Percentiles rank a stretch among this genome's conserved stretches.
These are phyloP conservation scores for Pseudomyrmex flavicornis DNA, from an alignment of 1,140 invertebrate species.

Conservation along the genomic window DNA sequence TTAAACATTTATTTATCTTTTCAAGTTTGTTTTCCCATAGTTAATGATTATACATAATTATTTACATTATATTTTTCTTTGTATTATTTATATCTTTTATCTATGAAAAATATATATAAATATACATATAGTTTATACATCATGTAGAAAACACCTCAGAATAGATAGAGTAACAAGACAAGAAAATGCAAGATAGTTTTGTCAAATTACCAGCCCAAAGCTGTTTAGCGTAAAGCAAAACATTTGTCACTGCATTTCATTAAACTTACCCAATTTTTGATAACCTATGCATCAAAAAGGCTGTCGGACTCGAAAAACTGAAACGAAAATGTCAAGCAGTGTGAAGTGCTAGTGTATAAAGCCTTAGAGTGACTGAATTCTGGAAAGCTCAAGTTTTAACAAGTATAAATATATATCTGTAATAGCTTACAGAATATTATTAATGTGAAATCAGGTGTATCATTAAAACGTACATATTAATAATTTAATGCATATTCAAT, in stretches of 20 bases:
- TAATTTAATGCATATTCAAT: neutral
- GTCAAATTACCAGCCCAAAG: slow-evolving; percentile 80
- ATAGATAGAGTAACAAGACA: slow-evolving; percentile 1
- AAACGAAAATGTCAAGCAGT: slow-evolving; percentile 87
- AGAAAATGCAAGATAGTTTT: slow-evolving; percentile 13
- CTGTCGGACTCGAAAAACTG: slow-evolving; percentile 88
- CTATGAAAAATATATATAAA: neutral
- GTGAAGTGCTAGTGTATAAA: slow-evolving; percentile 81
- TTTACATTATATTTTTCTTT: neutral
- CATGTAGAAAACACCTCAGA: slow-evolving; percentile 2
- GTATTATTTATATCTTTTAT: too few relatives aligned
- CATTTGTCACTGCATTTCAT: slow-evolving; percentile 74
- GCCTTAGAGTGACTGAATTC: slow-evolving; percentile 73
- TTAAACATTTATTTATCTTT: slow-evolving; percentile 40
- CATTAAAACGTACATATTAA: neutral
- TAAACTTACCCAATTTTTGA: slow-evolving; percentile 91
- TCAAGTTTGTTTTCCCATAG: slow-evolving; percentile 44
- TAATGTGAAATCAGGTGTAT: slow-evolving; percentile 4
- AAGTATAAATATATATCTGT: neutral
- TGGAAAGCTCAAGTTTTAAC: slow-evolving; percentile 47
- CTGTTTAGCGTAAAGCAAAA: slow-evolving; percentile 78
- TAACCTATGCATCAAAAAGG: slow-evolving; percentile 90
- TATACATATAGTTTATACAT: slow-evolving; percentile 9
- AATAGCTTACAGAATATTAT: neutral
- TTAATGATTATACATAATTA: neutral